Evolutionary conservation across 2,797 vertebrate species (phyloP), one percentile per base, ranked within the genome.

Genomic region (Lindbergichthys nudifrons): DNA sequence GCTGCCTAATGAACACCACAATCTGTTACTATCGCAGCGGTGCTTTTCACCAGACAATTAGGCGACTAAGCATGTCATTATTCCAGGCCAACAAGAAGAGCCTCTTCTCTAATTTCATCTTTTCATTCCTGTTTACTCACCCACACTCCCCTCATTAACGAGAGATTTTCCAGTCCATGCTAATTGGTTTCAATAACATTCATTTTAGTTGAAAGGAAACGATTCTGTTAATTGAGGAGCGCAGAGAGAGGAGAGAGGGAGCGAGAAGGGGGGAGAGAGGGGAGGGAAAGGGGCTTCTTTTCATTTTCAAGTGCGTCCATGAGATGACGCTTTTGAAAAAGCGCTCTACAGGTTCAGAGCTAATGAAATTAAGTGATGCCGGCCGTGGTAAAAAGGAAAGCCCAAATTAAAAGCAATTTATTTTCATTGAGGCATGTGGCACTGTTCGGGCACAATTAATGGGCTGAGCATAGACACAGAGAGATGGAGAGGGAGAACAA

Each of bases 171-270:
- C 98, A 98, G 96, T 97, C 97, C 94, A 95, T 98, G 97, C 96
- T 99, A 99, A 99, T 99, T 99, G 98, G 96, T 99, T 98, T 99
- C 97, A 99, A 98, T 99, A 98, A 99, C 97, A 97, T 98, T 98
- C 97, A 98, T 99, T 98, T 97, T 96, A 93, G 96, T 97, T 98
- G 97, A 99, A 98, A 98, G 97, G 96, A 96, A 97, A 94, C 86
- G 96, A 97, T 99, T 96, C 97, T 93, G 96, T 98, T 98, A 98
- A 98, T 98, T 98, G 97, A 96, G 97, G 96, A 97, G 96, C 95
- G 93, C 95, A 96, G 95, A 90, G 82, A 88, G 89, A 86, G 75
- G 84, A 75, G 74, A 74, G 75, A 78, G 75, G 51, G 58, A 78
- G 83, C 10, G 76, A 71, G 83, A 74, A 61, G 10, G 43, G 10